Percentiles rank a stretch among this genome's conserved stretches.
Evolutionary conservation across 2,888 invertebrate genomes (phyloP).

Genomic region (Melangyna quadrimaculata): DNA sequence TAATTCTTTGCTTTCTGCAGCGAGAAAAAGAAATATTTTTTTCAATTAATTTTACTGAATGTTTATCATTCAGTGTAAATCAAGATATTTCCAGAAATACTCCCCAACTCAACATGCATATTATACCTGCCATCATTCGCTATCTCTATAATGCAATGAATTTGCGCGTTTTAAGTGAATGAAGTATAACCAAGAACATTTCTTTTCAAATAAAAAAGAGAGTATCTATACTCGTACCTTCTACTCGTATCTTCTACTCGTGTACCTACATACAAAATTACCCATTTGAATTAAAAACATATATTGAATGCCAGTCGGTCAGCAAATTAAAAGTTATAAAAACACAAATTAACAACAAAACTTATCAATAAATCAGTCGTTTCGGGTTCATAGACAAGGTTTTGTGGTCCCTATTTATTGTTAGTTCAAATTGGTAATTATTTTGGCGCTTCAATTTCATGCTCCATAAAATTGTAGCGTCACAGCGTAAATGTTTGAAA

Average conservation of each 20-base stretch:
- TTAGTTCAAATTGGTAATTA: slow-evolving; percentile 65
- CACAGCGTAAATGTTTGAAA: not conserved
- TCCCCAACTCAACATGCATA: not conserved
- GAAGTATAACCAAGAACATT: not conserved
- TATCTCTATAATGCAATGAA: not conserved
- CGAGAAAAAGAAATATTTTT: slow-evolving; percentile 22
- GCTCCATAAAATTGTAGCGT: slow-evolving; percentile 59
- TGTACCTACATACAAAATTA: too few species aligned
- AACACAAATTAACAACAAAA: slow-evolving; percentile 50
- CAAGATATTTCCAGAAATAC: slow-evolving; percentile 30
- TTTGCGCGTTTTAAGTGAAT: slow-evolving; percentile 42
- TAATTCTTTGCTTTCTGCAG: not conserved
- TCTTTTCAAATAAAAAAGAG: not conserved
- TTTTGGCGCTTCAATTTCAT: slow-evolving; percentile 70
- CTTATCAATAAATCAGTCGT: slow-evolving; percentile 54
- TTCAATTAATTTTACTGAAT: slow-evolving; percentile 53
- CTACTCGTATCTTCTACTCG: too few species aligned
- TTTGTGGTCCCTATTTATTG: slow-evolving; percentile 58
- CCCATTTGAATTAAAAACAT: not conserved
- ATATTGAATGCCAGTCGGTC: slow-evolving; percentile 21
- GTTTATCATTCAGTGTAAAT: slow-evolving; percentile 52
- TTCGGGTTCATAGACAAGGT: slow-evolving; percentile 5
- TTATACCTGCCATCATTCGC: not conserved
- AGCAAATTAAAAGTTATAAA: not conserved
- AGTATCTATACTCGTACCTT: too few species aligned